These are phyloP conservation scores for Oceanodroma tethys DNA, from an alignment of 2,113 vertebrate species.

Conservation along the genomic window DNA sequence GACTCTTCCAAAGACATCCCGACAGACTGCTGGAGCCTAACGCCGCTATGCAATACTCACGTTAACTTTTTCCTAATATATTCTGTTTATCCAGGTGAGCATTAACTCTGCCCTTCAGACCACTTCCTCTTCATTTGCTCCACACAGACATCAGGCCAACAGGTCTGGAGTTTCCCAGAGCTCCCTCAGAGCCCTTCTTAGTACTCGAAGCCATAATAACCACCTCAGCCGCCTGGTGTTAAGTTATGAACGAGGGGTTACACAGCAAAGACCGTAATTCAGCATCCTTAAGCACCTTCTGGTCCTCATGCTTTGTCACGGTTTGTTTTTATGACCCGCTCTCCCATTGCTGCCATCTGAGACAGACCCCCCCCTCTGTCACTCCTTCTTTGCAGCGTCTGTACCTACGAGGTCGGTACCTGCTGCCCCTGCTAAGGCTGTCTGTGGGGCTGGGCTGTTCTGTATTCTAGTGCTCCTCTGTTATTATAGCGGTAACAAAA, in stretches of 20 bases:
- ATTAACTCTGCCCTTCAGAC: background rate
- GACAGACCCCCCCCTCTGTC: background rate
- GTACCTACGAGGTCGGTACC: background rate
- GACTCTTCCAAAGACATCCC: background rate
- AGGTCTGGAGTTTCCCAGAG: background rate
- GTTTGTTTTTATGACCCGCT: background rate
- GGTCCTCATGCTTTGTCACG: background rate
- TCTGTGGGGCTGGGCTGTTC: too few relatives aligned
- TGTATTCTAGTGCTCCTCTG: background rate
- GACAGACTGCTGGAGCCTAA: background rate
- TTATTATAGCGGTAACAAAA: background rate
- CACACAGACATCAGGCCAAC: background rate
- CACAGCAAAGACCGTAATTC: background rate
- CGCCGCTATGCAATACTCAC: rapidly evolving
- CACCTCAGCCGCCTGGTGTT: background rate
- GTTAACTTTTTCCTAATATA: background rate
- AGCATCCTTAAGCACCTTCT: background rate
- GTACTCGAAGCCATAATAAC: background rate
- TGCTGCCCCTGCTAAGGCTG: background rate
- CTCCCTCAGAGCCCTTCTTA: background rate
- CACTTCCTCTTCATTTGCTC: background rate
- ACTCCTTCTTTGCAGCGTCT: background rate
- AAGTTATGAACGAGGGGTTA: rapidly evolving
- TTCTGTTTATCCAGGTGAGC: background rate
- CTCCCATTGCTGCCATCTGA: background rate